A percentile compares a stretch with the other conserved stretches of the same genome.
Evolutionary conservation across 2,888 invertebrate genomes (phyloP).

Genomic region (Synergus gifuensis): DNA sequence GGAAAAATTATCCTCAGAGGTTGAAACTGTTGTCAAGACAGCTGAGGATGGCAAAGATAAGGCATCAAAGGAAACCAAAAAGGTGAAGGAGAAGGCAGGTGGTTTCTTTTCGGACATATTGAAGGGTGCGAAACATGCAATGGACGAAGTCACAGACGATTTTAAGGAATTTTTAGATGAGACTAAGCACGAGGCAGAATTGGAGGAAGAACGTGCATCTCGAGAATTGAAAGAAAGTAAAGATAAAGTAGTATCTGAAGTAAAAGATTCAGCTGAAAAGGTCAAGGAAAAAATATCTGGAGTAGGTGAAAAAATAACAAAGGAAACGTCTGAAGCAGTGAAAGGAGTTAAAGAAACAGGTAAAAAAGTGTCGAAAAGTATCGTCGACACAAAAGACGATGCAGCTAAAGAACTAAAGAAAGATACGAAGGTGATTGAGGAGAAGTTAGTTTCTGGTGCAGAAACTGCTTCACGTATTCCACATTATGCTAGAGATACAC

Average conservation of each 20-base stretch:
- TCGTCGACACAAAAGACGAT: slow-evolving; percentile 58
- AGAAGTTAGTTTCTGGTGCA: slow-evolving; percentile 43
- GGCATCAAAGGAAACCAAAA: slow-evolving; percentile 15
- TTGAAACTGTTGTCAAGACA: neutral
- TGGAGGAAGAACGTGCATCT: slow-evolving; percentile 52
- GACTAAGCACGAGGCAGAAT: slow-evolving; percentile 22
- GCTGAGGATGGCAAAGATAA: neutral
- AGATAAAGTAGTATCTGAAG: slow-evolving; percentile 51
- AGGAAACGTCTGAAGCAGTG: slow-evolving; percentile 61
- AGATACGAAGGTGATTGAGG: slow-evolving; percentile 43
- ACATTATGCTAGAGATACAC: slow-evolving; percentile 41
- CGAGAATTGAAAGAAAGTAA: slow-evolving; percentile 56
- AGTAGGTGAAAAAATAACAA: neutral
- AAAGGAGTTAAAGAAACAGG: slow-evolving; percentile 77
- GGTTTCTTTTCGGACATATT: slow-evolving; percentile 60
- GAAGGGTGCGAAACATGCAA: slow-evolving; percentile 58
- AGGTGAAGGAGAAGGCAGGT: slow-evolving; percentile 55
- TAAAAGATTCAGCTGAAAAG: slow-evolving; percentile 52
- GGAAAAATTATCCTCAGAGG: neutral
- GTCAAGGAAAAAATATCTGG: neutral
- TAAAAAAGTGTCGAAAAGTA: slow-evolving; percentile 58
- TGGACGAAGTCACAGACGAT: slow-evolving; percentile 57
- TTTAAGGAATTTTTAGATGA: slow-evolving; percentile 56
- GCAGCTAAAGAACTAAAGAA: slow-evolving; percentile 33
- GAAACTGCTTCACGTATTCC: slow-evolving; percentile 33